Percentiles rank a stretch among this genome's conserved stretches.
Evolutionary conservation across 2,113 vertebrate genomes (phyloP).

Genomic region (Agelaius phoeniceus): DNA sequence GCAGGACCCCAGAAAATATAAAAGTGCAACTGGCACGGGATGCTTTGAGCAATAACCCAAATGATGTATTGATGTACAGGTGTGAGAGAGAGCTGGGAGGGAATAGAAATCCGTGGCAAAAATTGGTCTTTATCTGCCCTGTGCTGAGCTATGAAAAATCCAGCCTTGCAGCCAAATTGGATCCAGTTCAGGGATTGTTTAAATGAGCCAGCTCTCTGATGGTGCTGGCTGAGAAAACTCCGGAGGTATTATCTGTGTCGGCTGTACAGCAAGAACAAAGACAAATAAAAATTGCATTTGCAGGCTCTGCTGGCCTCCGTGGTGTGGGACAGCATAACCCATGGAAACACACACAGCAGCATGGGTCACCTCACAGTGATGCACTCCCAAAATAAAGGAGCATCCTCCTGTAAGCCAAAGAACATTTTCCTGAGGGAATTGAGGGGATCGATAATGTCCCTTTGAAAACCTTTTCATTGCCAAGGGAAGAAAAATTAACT

Average conservation of each 20-base stretch:
- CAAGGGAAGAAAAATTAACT: neutral
- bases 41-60: neutral
- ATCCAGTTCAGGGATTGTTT: neutral
- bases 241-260: neutral
- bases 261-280: neutral
- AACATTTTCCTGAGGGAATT: neutral
- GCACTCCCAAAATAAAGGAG: neutral
- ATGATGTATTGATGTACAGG: neutral
- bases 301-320: neutral
- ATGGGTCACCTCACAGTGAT: neutral
- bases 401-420: neutral
- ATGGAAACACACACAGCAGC: neutral
- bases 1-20: neutral
- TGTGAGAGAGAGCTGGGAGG: neutral
- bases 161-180: conserved; percentile 18
- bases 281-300: neutral
- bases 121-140: neutral
- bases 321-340: neutral
- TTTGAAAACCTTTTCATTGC: neutral
- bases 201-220: conserved; percentile 27
- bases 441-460: neutral
- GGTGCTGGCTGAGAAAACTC: conserved; percentile 19
- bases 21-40: neutral
- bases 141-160: neutral
- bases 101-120: neutral